phyloP scores from a whole-genome alignment of 2,797 vertebrate genomes.

The Macropodus opercularis region DNA sequence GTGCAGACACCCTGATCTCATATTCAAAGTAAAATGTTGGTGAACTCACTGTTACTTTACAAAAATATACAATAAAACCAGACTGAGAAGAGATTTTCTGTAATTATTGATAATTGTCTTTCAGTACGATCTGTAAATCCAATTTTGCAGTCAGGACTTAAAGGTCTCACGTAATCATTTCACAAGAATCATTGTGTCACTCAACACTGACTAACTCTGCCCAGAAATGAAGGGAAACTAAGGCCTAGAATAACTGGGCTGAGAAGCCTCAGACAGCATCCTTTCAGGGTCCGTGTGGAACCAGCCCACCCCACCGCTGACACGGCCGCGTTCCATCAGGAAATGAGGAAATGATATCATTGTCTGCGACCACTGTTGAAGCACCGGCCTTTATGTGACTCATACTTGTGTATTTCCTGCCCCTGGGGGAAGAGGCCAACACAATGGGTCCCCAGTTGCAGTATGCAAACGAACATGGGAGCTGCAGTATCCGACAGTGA shows the following conservation, averaged over 20 bases:
- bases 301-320: constrained; percentile 12
- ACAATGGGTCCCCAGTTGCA: constrained; percentile 65
- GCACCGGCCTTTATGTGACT: constrained; percentile 43
- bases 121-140: neutral
- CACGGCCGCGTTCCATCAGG: constrained; percentile 41
- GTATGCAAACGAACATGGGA: constrained; percentile 9
- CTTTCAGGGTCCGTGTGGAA: constrained; percentile 50
- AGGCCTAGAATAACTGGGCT: constrained; percentile 53
- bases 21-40: no score
- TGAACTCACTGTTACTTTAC: no score
- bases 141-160: neutral
- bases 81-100: no score
- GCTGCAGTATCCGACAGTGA: neutral
- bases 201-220: constrained; percentile 3
- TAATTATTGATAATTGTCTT: neutral
- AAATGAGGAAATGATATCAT: constrained; percentile 71
- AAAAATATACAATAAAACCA: no score
- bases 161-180: constrained; percentile 27
- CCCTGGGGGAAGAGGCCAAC: constrained; percentile 24
- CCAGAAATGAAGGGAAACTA: constrained; percentile 52
- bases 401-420: constrained; percentile 55
- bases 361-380: constrained; percentile 54
- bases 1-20: neutral
- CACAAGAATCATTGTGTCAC: constrained; percentile 31
- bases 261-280: constrained; percentile 37